Evolutionary conservation across 2,797 vertebrate genomes (phyloP).

Genomic region (Holocentrus rufus): DNA sequence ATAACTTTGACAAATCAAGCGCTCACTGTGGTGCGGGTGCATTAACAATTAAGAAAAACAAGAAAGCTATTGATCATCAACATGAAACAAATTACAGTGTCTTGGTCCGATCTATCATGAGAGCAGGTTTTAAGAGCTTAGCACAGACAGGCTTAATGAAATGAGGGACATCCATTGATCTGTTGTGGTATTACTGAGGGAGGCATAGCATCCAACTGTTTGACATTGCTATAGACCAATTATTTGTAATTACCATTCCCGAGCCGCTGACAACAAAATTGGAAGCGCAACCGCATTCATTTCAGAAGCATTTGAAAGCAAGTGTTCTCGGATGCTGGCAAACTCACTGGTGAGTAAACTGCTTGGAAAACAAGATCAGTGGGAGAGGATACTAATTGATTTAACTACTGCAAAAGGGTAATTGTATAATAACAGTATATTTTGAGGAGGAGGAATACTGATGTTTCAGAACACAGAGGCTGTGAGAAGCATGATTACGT

Average conservation of each 20-base stretch:
- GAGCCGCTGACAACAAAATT: slow-evolving; percentile 59
- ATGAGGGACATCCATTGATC: slow-evolving; percentile 79
- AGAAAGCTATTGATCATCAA: slow-evolving; percentile 75
- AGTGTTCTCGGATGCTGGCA: slow-evolving; percentile 38
- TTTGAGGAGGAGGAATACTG: slow-evolving; percentile 15
- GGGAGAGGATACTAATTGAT: slow-evolving; percentile 51
- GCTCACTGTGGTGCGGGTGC: slow-evolving; percentile 37
- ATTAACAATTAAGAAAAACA: slow-evolving; percentile 70
- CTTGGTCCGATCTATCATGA: slow-evolving; percentile 65
- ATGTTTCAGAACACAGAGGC: slow-evolving; percentile 38
- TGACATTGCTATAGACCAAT: slow-evolving; percentile 65
- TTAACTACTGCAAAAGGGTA: slow-evolving; percentile 53
- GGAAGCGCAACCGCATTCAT: slow-evolving; percentile 48
- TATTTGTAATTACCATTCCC: slow-evolving; percentile 67
- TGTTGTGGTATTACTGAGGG: slow-evolving; percentile 50
- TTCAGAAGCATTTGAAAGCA: slow-evolving; percentile 54
- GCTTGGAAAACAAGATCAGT: slow-evolving; percentile 66
- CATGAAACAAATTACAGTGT: slow-evolving; percentile 70
- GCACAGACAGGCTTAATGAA: slow-evolving; percentile 75
- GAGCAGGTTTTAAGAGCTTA: slow-evolving; percentile 70
- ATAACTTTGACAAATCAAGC: slow-evolving; percentile 54
- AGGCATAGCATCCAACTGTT: slow-evolving; percentile 48
- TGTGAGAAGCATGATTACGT: slow-evolving; percentile 18
- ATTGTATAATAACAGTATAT: slow-evolving; percentile 53
- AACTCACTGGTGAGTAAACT: slow-evolving; percentile 56